Percentiles rank a stretch among this genome's conserved stretches.
Evolutionary conservation across 2,888 invertebrate species (phyloP).

Genomic region (Cybosia mesomella): DNA sequence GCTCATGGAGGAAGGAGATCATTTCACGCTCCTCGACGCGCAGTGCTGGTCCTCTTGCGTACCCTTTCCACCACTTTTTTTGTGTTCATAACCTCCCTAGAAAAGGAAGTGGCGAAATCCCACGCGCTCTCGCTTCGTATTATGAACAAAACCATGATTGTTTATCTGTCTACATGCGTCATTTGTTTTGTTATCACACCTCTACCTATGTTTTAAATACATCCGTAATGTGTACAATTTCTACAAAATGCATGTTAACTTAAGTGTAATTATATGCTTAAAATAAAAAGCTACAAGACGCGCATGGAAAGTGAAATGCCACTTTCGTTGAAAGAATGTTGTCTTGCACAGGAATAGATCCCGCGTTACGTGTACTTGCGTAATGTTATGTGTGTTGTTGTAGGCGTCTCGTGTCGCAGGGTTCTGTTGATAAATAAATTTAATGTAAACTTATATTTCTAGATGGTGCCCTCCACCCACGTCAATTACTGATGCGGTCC

Average conservation of each 20-base stretch:
- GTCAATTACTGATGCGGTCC: too few species aligned
- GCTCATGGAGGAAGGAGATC: too few species aligned
- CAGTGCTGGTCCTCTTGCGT: too few species aligned
- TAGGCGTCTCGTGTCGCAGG: slow-evolving; percentile 21
- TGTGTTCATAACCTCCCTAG: too few species aligned
- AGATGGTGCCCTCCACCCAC: too few species aligned
- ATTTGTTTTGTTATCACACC: neutral
- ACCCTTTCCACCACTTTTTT: too few species aligned
- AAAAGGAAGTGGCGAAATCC: too few species aligned
- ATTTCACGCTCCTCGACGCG: too few species aligned
- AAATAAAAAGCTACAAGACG: slow-evolving; percentile 40
- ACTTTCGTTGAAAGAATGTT: slow-evolving; percentile 77
- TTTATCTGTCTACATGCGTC: neutral
- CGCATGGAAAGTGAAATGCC: slow-evolving; percentile 75
- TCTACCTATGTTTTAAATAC: neutral
- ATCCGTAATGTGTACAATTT: neutral
- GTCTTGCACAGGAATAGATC: slow-evolving; percentile 66
- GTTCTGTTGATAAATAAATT: slow-evolving; percentile 15
- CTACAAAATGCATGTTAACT: neutral
- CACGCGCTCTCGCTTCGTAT: too few species aligned
- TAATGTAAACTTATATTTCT: too few species aligned
- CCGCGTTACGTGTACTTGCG: slow-evolving; percentile 50
- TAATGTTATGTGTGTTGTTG: slow-evolving; percentile 29
- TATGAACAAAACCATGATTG: too few species aligned
- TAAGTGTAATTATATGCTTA: slow-evolving; percentile 12